Percentiles rank a stretch among this genome's conserved stretches.
Conservation (phyloP, 2,797 vertebrate species). For the Jordanella pulchra region DNA sequence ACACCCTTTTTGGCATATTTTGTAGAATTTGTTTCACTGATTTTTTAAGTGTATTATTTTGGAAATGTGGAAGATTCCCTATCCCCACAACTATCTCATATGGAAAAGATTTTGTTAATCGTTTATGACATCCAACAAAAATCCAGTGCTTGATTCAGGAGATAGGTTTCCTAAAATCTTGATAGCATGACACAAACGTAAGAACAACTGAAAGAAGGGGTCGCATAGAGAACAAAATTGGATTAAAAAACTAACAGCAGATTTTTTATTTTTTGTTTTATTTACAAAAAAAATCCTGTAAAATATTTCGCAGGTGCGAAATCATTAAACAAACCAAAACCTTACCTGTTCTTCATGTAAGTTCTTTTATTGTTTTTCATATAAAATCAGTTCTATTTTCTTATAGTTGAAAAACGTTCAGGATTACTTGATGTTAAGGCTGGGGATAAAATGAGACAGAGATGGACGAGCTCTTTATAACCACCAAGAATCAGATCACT, state of each 20-base stretch:
- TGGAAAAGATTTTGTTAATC: too few species aligned
- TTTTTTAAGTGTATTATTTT: too few species aligned
- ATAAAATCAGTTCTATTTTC: not conserved
- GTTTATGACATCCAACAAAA: too few species aligned
- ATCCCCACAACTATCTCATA: too few species aligned
- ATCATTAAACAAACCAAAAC: not conserved
- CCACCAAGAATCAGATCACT: conserved; percentile 38
- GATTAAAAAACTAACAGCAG: not conserved
- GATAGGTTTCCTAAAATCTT: too few species aligned
- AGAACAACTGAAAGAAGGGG: not conserved
- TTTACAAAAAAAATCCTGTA: too few species aligned
- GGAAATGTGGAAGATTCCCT: too few species aligned
- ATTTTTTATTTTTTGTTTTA: too few species aligned
- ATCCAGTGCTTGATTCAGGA: too few species aligned
- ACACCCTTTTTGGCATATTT: too few species aligned
- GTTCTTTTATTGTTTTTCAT: not conserved
- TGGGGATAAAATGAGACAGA: not conserved
- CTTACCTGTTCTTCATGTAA: not conserved
- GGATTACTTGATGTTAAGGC: not conserved
- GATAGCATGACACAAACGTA: not conserved
- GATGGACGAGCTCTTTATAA: conserved; percentile 26
- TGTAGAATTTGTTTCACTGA: too few species aligned
- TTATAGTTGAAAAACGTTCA: not conserved
- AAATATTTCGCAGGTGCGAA: too few species aligned
- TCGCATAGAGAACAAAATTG: not conserved